A percentile compares a stretch with the other conserved stretches of the same genome.
Evolutionary conservation across 2,113 vertebrate genomes (phyloP).

Genomic region (Scatophagus argus): DNA sequence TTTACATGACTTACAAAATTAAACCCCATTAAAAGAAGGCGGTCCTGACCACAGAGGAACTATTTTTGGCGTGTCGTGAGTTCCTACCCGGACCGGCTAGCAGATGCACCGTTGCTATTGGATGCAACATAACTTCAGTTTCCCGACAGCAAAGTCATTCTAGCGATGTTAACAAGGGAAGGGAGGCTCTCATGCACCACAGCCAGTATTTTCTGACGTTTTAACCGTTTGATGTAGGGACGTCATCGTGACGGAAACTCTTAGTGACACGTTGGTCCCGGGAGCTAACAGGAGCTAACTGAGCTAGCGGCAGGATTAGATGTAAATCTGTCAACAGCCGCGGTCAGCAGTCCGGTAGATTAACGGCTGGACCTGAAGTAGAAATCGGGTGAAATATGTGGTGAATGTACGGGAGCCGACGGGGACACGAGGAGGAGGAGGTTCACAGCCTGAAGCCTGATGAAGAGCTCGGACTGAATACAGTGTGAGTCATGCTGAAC

Average conservation of each 20-base stretch:
- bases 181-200: no score
- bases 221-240: background rate
- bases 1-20: no score
- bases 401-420: background rate
- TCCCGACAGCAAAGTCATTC: background rate
- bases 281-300: background rate
- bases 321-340: background rate
- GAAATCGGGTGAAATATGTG: background rate
- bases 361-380: background rate
- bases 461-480: background rate
- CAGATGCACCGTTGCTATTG: slow-evolving; percentile 57
- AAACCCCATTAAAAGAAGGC: no score
- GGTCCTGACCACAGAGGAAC: slow-evolving; percentile 16
- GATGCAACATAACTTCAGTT: slow-evolving; percentile 22
- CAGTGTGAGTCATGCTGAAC: background rate
- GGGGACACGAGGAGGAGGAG: background rate
- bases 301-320: slow-evolving; percentile 10
- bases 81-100: slow-evolving; percentile 31
- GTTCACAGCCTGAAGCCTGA: background rate
- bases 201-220: background rate
- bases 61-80: background rate
- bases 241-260: background rate
- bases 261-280: background rate
- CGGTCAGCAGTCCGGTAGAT: background rate
- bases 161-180: slow-evolving; percentile 38